These are phyloP conservation scores for Abramis brama DNA, from an alignment of 2,113 vertebrate genomes.

Conservation along the genomic window DNA sequence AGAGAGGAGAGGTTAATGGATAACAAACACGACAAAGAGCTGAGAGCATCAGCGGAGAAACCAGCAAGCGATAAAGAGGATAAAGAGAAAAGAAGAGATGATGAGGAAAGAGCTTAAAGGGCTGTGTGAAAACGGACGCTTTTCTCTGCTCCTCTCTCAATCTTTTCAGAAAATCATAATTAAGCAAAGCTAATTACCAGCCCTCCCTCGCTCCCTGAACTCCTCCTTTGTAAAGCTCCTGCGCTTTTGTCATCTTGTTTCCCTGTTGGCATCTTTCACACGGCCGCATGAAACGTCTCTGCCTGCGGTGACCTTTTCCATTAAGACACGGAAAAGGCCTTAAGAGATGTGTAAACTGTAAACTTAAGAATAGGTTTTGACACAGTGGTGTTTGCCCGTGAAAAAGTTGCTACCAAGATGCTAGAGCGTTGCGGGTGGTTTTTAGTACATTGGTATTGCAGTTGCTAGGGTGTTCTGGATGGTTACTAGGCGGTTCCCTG, in stretches of 20 bases:
- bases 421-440: no score
- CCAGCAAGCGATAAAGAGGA: not conserved
- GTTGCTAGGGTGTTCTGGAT: not conserved
- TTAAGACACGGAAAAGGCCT: not conserved
- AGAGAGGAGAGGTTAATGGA: constrained; percentile 51
- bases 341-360: not conserved
- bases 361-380: not conserved
- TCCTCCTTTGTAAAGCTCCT: not conserved
- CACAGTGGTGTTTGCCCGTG: not conserved
- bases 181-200: constrained; percentile 34
- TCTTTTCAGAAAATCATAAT: constrained; percentile 53
- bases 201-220: constrained; percentile 21
- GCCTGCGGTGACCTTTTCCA: constrained; percentile 16
- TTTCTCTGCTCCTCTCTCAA: constrained; percentile 3
- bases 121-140: constrained; percentile 32
- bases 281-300: not conserved
- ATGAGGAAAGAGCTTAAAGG: constrained; percentile 19
- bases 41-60: constrained; percentile 24
- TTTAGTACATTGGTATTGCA: not conserved
- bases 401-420: not conserved
- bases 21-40: constrained; percentile 39
- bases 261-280: constrained; percentile 33
- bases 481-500: not conserved
- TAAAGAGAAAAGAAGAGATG: constrained; percentile 46
- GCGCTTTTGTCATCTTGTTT: constrained; percentile 35